Evolutionary conservation across 2,113 vertebrate genomes (phyloP), one percentile per base, ranked within the genome.

Genomic region (Vimba vimba): DNA sequence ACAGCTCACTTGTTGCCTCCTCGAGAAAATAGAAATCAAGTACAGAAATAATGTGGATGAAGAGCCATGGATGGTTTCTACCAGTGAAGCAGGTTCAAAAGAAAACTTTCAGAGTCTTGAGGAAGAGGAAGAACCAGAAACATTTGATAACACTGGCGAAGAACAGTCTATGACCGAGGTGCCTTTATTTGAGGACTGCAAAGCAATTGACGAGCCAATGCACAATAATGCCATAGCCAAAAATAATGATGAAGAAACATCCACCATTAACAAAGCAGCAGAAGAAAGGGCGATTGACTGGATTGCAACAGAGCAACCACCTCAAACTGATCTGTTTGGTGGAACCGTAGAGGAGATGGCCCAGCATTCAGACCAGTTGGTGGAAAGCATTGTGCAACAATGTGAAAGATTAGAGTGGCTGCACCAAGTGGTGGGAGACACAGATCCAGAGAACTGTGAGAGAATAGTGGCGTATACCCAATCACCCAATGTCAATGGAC

Each of bases 391-490:
- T 0, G 7, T 10, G 33, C 69, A 50, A 45, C 43, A 82, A 55
- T 0, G 1, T 36, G 43, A 23, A 33, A 62, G 23, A 2, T n/a
- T 74, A 10, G 64, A 79, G 19, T 3, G 66, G 39, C 36, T 60
- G 6, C 43, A 25, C 45, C 1, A 27, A n/a, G 27, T 43, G 21
- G 30, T 59, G 55, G 64, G 39, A 33, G 71, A 50, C 2, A 19
- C 23, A 0, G 30, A 17, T 57, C 79, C 86, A 39, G 87, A 80
- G 30, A 81, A 17, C 23, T 39, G 3, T 80, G 55, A 45, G 62
- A 81, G 69, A 59, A 50, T 23, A 60, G 83, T 89, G 47, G 82
- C 74, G n/a, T 50, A 86, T 52, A 43, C 87, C 33, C 74, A 84
- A 52, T 23, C 45, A 27, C 7, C 17, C 6, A 60, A 13, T 36